Evolutionary conservation across 2,113 vertebrate species (phyloP).

Genomic region (Odocoileus virginianus): DNA sequence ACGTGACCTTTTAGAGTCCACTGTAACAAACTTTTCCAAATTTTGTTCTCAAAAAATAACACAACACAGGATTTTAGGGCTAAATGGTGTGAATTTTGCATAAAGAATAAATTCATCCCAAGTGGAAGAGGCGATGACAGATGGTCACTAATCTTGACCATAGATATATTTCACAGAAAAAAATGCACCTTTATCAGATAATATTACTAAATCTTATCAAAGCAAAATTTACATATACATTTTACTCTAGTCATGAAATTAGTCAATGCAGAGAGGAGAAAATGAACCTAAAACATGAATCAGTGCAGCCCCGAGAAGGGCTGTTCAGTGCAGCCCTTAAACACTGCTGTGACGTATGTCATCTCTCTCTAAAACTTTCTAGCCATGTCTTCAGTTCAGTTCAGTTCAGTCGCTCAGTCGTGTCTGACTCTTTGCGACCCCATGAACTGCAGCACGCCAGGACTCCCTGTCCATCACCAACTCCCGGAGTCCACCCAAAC

Average conservation of each 20-base stretch:
- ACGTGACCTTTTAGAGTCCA: background rate
- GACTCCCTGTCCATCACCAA: too few species aligned
- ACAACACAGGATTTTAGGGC: background rate
- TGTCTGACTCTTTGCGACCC: too few species aligned
- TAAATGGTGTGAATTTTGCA: background rate
- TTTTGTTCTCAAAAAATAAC: background rate
- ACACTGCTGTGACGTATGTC: rapidly evolving
- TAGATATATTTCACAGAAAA: background rate
- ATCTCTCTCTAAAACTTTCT: background rate
- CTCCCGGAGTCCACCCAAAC: too few species aligned
- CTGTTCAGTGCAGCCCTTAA: rapidly evolving
- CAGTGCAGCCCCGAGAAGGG: background rate
- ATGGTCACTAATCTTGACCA: background rate
- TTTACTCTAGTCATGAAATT: background rate
- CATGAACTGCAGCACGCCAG: too few species aligned
- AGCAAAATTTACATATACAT: background rate
- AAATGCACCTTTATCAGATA: background rate
- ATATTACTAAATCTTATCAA: background rate
- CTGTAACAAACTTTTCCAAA: background rate
- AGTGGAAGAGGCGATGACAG: background rate
- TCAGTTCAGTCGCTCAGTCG: too few species aligned
- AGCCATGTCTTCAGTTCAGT: background rate
- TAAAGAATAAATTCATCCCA: background rate
- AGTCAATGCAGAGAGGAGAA: background rate
- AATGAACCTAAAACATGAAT: too few species aligned